Percentiles rank a stretch among this genome's conserved stretches.
These are phyloP conservation scores for Thunnus albacares DNA, from an alignment of 2,797 vertebrate genomes.

Conservation along the genomic window DNA sequence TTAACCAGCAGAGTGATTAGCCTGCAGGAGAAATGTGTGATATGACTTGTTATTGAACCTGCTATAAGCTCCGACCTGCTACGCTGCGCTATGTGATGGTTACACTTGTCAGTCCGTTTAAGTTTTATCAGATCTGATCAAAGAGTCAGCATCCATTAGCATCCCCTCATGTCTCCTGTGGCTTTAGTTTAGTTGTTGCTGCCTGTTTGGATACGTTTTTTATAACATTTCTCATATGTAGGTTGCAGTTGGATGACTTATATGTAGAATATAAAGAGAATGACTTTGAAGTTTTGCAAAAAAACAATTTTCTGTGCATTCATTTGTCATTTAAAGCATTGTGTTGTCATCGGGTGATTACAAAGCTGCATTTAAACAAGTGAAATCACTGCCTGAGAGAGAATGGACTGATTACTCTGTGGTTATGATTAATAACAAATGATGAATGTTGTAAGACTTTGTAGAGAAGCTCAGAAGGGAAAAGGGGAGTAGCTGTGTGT, in stretches of 20 bases:
- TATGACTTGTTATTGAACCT: constrained; percentile 7
- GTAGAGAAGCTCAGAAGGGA: not conserved
- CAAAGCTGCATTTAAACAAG: not conserved
- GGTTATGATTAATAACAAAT: not conserved
- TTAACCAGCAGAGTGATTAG: not conserved
- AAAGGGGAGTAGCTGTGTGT: too few relatives aligned
- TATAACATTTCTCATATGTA: not conserved
- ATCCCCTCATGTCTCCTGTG: not conserved
- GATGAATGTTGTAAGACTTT: not conserved
- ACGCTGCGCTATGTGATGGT: not conserved
- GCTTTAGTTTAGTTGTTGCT: not conserved
- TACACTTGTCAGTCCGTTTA: not conserved
- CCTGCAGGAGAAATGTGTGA: not conserved
- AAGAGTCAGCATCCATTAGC: not conserved
- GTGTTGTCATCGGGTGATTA: not conserved
- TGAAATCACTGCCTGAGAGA: not conserved
- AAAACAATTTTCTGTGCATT: not conserved
- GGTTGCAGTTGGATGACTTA: not conserved
- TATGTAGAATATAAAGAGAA: not conserved
- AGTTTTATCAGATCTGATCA: not conserved
- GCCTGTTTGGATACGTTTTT: not conserved
- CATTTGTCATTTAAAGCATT: not conserved
- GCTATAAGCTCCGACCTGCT: not conserved
- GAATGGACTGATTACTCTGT: not conserved
- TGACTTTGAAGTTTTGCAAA: not conserved